Conservation (phyloP, 2,113 vertebrate genomes). For the Hydrochoerus hydrochaeris region DNA sequence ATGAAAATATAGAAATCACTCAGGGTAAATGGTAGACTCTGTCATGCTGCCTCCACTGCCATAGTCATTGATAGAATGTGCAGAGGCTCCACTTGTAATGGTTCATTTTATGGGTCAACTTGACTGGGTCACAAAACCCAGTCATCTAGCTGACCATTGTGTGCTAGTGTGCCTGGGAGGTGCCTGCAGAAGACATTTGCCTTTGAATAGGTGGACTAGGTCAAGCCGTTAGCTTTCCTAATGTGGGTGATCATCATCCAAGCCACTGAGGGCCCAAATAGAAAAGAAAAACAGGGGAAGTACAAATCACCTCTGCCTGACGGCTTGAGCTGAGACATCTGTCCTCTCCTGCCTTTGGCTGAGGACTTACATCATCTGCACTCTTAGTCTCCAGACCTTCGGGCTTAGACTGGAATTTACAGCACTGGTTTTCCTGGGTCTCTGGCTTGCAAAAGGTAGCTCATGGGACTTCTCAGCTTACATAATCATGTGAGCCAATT, state of each 20-base stretch:
- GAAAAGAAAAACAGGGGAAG: not conserved
- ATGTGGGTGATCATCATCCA: not conserved
- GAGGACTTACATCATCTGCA: not conserved
- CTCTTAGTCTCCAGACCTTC: not conserved
- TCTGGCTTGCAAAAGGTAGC: not conserved
- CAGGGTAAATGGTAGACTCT: not conserved
- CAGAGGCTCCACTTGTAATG: not conserved
- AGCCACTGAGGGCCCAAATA: not conserved
- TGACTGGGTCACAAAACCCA: not conserved
- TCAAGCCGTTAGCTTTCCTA: not conserved
- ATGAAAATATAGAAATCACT: not conserved
- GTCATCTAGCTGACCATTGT: not conserved
- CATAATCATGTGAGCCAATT: not conserved
- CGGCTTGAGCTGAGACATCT: not conserved
- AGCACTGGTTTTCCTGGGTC: not conserved
- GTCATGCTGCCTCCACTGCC: not conserved
- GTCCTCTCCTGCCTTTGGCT: not conserved
- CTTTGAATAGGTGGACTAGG: not conserved
- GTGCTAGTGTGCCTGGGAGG: not conserved
- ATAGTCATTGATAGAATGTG: not conserved
- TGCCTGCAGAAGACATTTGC: not conserved
- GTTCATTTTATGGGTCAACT: not conserved
- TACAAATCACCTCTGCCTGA: not conserved
- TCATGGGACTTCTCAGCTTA: not conserved
- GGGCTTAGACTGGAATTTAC: not conserved